Conservation (phyloP, 2,888 invertebrate species). For the Pimpla rufipes region DNA sequence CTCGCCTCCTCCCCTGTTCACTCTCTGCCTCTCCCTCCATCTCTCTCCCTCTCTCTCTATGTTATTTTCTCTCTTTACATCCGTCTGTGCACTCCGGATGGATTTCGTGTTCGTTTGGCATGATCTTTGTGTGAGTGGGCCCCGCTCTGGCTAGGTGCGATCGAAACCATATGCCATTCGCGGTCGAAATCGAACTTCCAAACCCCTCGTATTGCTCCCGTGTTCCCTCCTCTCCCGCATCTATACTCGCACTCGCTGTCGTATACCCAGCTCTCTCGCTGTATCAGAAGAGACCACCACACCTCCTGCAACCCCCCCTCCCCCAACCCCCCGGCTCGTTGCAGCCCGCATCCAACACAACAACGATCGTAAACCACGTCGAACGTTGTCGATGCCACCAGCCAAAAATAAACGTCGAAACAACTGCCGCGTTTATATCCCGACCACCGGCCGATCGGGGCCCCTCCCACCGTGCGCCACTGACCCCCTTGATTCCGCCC, state of each 20-base stretch:
- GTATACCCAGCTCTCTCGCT: conserved; percentile 40
- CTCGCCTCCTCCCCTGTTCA: not conserved
- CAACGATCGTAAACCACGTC: conserved; percentile 71
- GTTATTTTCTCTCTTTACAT: conserved; percentile 60
- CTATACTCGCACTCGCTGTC: not conserved
- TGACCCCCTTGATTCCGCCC: not conserved
- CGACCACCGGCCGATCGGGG: conserved; percentile 40
- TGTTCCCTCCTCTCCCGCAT: not conserved
- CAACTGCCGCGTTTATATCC: conserved; percentile 69
- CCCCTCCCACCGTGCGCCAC: conserved; percentile 7
- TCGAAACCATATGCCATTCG: conserved; percentile 67
- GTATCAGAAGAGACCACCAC: conserved; percentile 58
- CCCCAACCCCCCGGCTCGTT: conserved; percentile 54
- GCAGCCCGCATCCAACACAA: conserved; percentile 63
- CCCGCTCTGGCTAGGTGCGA: conserved; percentile 27
- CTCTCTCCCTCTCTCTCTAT: not conserved
- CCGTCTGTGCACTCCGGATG: conserved; percentile 30
- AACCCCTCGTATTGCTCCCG: conserved; percentile 35
- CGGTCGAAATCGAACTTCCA: conserved; percentile 69
- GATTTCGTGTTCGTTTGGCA: conserved; percentile 46
- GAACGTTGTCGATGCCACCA: conserved; percentile 68
- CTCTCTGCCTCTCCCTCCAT: too few relatives aligned
- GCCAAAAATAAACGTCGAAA: conserved; percentile 71
- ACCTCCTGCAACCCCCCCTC: too few relatives aligned
- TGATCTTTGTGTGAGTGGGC: conserved; percentile 43